Conservation (phyloP, 2,888 invertebrate species). For the Nasonia oneida region DNA sequence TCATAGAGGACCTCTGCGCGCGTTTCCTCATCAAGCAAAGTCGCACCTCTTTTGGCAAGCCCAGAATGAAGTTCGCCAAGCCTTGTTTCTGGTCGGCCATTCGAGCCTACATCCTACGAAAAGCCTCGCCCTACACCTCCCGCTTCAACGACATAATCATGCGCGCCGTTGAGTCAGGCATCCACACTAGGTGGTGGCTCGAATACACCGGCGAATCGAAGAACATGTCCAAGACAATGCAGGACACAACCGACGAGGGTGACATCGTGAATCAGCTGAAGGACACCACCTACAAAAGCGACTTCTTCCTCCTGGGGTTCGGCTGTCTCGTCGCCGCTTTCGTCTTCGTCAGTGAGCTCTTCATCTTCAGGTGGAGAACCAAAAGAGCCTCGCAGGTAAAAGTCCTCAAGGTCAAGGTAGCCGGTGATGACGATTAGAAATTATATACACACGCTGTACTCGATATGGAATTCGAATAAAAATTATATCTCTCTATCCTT, state of each 20-base stretch:
- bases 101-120: conserved; percentile 28
- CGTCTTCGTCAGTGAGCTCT: neutral
- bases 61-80: conserved; percentile 18
- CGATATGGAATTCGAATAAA: neutral
- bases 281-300: neutral
- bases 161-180: neutral
- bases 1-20: neutral
- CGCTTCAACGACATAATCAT: conserved; percentile 11
- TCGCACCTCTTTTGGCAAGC: neutral
- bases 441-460: too few species aligned
- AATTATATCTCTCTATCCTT: neutral
- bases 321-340: neutral
- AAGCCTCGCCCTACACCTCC: conserved; percentile 46
- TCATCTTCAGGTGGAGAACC: neutral
- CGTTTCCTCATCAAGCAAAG: neutral
- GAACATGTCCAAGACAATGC: too few species aligned
- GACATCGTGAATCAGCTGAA: neutral
- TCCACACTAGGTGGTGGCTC: neutral
- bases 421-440: neutral
- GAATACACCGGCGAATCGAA: neutral
- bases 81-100: conserved; percentile 51
- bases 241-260: neutral
- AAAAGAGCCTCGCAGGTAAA: neutral
- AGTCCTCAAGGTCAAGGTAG: neutral
- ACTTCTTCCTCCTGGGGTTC: neutral